phyloP scores from a whole-genome alignment of 2,113 vertebrate species.

The Motacilla alba region DNA sequence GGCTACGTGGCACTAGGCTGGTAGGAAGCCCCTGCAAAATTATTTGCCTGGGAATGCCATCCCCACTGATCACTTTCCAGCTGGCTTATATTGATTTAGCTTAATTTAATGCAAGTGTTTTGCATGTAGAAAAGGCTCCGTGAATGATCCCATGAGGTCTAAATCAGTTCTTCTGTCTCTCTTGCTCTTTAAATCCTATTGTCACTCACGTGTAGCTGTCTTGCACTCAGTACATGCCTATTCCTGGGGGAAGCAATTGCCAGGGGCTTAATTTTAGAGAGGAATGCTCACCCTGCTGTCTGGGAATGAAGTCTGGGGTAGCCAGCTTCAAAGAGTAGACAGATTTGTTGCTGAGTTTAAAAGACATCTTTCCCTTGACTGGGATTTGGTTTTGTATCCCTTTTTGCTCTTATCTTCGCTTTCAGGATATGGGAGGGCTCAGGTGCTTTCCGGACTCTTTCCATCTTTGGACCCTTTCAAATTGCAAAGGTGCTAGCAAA shows the following conservation, averaged over 20 bases:
- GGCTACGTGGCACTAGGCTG: background rate
- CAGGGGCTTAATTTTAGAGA: conserved; percentile 47
- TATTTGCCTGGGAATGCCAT: background rate
- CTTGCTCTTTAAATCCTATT: conserved; percentile 45
- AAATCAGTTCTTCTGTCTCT: conserved; percentile 29
- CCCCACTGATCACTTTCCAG: conserved; percentile 17
- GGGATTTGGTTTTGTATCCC: conserved; percentile 38
- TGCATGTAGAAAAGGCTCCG: background rate
- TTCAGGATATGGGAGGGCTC: background rate
- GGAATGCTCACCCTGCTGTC: conserved; percentile 40
- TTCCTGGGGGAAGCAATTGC: conserved; percentile 4
- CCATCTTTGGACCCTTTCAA: background rate
- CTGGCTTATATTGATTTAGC: conserved; percentile 36
- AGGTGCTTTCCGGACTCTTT: conserved; percentile 8
- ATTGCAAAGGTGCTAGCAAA: background rate
- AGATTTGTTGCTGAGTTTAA: conserved; percentile 25
- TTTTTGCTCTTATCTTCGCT: background rate
- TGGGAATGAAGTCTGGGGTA: conserved; percentile 18
- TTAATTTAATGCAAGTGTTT: conserved; percentile 52
- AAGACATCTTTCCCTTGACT: conserved; percentile 27
- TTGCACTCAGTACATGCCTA: conserved; percentile 2
- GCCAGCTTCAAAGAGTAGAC: conserved; percentile 31
- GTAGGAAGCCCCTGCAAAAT: background rate
- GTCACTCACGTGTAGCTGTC: conserved; percentile 42
- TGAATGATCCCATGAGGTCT: conserved; percentile 37